A percentile compares a stretch with the other conserved stretches of the same genome.
phyloP scores from a whole-genome alignment of 2,113 vertebrate species.

The Podarcis raffonei region DNA sequence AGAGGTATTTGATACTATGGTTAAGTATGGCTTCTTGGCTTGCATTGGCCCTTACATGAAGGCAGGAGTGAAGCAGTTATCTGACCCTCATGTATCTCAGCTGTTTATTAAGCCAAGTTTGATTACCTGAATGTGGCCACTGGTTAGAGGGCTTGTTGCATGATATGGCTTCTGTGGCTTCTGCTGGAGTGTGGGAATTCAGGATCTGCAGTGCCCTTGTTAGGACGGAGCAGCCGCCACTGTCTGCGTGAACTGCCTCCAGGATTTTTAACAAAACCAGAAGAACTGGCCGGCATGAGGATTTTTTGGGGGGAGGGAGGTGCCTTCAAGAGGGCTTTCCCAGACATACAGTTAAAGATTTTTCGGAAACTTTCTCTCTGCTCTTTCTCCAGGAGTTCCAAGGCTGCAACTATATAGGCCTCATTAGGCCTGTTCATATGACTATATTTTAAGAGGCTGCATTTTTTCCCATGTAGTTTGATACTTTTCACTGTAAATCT shows the following conservation, averaged over 20 bases:
- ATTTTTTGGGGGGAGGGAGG: fast-evolving
- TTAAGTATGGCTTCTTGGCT: background rate
- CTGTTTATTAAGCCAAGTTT: background rate
- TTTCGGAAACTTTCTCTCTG: background rate
- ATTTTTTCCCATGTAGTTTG: background rate
- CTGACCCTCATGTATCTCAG: background rate
- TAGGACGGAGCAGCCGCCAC: background rate
- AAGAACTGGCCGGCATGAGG: background rate
- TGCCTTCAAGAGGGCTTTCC: background rate
- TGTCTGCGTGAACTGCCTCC: background rate
- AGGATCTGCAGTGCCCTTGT: background rate
- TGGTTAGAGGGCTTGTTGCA: background rate
- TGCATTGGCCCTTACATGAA: background rate
- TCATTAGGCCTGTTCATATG: background rate
- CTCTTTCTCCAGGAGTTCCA: slow-evolving; percentile 9
- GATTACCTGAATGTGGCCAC: background rate
- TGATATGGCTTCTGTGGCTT: background rate
- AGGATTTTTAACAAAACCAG: background rate
- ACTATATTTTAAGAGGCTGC: background rate
- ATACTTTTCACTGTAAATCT: background rate
- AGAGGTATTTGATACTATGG: background rate
- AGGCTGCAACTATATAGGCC: background rate
- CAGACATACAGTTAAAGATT: background rate
- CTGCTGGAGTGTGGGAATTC: background rate
- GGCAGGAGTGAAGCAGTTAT: too few relatives aligned